Conservation (phyloP, 2,797 vertebrate genomes). For the Helicolenus hilgendorfi region DNA sequence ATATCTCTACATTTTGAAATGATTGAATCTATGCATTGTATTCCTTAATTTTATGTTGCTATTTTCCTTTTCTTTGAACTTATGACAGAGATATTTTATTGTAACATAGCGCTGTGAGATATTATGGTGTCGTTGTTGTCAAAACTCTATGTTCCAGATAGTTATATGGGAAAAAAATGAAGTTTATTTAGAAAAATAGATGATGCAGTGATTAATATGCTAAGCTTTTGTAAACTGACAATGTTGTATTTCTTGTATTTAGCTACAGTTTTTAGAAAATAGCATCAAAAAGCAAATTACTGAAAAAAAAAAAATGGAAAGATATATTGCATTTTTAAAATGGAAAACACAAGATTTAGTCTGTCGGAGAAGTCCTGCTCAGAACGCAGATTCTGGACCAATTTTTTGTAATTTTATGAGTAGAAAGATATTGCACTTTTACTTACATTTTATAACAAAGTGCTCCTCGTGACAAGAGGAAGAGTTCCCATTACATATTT, state of each 20-base stretch:
- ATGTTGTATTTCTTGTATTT: conserved; percentile 91
- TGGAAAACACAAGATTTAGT: conserved; percentile 83
- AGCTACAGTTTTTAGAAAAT: conserved; percentile 90
- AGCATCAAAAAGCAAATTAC: conserved; percentile 79
- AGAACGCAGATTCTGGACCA: conserved; percentile 91
- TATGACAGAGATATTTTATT: conserved; percentile 94
- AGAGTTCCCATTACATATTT: conserved; percentile 89
- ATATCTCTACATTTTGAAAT: conserved; percentile 94
- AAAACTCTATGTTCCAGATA: conserved; percentile 94
- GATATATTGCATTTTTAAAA: conserved; percentile 79
- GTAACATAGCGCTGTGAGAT: conserved; percentile 97
- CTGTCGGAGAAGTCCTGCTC: conserved; percentile 85
- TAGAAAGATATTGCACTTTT: conserved; percentile 93
- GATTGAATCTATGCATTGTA: conserved; percentile 96
- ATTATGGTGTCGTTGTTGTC: conserved; percentile 93
- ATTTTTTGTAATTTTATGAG: conserved; percentile 87
- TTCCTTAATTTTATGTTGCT: conserved; percentile 92
- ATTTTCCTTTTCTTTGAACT: conserved; percentile 91
- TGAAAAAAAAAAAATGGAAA: conserved; percentile 61
- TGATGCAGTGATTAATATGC: conserved; percentile 93
- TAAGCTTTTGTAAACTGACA: conserved; percentile 96
- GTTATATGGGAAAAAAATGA: conserved; percentile 89
- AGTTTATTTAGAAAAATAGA: conserved; percentile 95
- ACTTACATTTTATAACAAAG: conserved; percentile 89
- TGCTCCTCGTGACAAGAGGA: conserved; percentile 86